phyloP scores from a whole-genome alignment of 2,797 vertebrate genomes.

The Miichthys miiuy region DNA sequence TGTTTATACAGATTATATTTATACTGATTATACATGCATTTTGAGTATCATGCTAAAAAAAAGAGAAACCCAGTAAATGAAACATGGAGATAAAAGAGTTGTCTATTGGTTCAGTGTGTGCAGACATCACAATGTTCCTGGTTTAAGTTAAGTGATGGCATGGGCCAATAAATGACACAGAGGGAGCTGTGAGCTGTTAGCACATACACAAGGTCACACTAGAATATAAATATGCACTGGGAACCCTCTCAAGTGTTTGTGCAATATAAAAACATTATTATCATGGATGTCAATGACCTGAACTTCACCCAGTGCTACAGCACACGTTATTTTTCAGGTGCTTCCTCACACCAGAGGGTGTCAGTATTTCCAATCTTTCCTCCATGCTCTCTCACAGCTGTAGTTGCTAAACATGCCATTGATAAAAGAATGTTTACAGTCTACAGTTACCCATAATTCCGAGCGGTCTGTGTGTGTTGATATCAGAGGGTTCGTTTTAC shows the following conservation, averaged over 20 bases:
- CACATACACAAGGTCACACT: neutral
- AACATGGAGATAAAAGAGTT: too few species aligned
- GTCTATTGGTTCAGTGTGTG: too few species aligned
- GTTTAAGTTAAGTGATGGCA: neutral
- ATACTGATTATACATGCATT: too few species aligned
- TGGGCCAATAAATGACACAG: neutral
- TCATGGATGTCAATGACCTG: slow-evolving; percentile 1
- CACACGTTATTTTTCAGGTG: neutral
- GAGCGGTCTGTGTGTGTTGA: slow-evolving; percentile 36
- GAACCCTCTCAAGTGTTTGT: neutral
- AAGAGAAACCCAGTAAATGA: too few species aligned
- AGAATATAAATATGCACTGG: neutral
- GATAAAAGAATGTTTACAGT: slow-evolving; percentile 73
- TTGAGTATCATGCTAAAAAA: too few species aligned
- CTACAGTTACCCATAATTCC: slow-evolving; percentile 70
- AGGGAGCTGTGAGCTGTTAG: neutral
- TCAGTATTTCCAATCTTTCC: slow-evolving; percentile 52
- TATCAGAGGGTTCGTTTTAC: slow-evolving; percentile 43
- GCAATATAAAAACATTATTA: neutral
- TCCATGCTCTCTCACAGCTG: slow-evolving; percentile 39
- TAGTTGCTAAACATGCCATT: slow-evolving; percentile 73
- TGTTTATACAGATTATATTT: too few species aligned
- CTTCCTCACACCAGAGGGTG: slow-evolving; percentile 72
- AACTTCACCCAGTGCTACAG: slow-evolving; percentile 1
- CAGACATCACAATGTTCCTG: neutral